Evolutionary conservation across 37 sponge, comb jelly and placozoan genomes (phyloP), one percentile per base, ranked within the genome.

Genomic region (Cladorhizidae sp.): DNA sequence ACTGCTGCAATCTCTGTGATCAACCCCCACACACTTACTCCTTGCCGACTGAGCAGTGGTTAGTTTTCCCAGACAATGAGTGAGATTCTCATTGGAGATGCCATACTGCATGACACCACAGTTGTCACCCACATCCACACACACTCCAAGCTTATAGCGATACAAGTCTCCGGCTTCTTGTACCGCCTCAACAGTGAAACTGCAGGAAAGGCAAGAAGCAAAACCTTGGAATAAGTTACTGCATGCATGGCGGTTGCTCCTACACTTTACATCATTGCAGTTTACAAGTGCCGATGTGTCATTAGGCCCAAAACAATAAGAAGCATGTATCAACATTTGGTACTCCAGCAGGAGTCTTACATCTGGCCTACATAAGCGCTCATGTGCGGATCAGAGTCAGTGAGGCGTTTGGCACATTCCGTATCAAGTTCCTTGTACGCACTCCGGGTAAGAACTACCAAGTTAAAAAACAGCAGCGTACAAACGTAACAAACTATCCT

Each of bases 11-110:
- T n/a, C n/a, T n/a, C n/a, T n/a, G n/a, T n/a, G n/a, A n/a, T n/a
- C n/a, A n/a, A n/a, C n/a, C n/a, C n/a, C n/a, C n/a, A n/a, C n/a
- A 3, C 25, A 70, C 89, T 83, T 78, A 89, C 89, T 83, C 72
- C 81, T 69, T 36, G 84, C 73, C 21, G 79, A 75, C 56, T 83
- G 84, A 31, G 84, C 39, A 1, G 8, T 40, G 31, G 22, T 51
- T 3, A 72, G 3, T 28, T 22, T 62, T 20, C 89, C 89, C 0
- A 83, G 39, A 50, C 89, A 89, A 54, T 55, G 76, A 1, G 43
- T 42, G 20, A 12, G 29, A 21, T 22, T 21, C 0, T 29, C 5
- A 21, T 62, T 64, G 3, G 11, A 45, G 20, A 0, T 40, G 8
- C 33, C 35, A 31, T 75, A 67, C 75, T 89, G 89, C 39, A 83